Evolutionary conservation across 2,113 vertebrate species (phyloP).

Genomic region (Malurus cyaneus): DNA sequence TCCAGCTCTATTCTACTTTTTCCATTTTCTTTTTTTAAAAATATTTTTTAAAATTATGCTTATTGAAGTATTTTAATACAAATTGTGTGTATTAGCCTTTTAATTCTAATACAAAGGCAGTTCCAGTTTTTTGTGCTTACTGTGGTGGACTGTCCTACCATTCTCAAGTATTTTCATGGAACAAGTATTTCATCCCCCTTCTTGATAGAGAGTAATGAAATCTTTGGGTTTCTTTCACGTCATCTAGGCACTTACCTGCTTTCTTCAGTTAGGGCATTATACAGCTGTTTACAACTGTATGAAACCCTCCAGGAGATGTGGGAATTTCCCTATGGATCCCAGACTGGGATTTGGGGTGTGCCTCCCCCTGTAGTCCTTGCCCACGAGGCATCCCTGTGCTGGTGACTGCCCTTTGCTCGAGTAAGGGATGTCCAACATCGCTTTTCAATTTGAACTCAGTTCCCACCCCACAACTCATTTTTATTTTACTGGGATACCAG

Average conservation of each 20-base stretch:
- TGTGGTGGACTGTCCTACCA: neutral
- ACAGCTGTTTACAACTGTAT: neutral
- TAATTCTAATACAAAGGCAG: neutral
- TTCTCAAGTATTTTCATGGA: neutral
- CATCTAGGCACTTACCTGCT: neutral
- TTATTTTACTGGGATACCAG: conserved; percentile 47
- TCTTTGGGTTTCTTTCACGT: neutral
- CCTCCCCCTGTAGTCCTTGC: neutral
- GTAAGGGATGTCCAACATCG: neutral
- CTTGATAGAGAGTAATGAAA: neutral
- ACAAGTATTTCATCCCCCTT: neutral
- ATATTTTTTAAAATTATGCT: neutral
- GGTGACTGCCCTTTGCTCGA: neutral
- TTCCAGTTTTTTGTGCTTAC: neutral
- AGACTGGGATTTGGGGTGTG: neutral
- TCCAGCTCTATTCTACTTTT: neutral
- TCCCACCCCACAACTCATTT: conserved; percentile 52
- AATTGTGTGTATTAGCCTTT: neutral
- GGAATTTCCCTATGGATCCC: neutral
- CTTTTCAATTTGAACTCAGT: conserved; percentile 3
- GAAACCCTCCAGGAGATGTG: neutral
- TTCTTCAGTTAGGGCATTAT: neutral
- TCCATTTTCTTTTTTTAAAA: neutral
- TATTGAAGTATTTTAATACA: neutral
- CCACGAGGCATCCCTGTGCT: accelerated